Evolutionary conservation across 2,113 vertebrate species (phyloP).

Genomic region (Sceloporus undulatus): DNA sequence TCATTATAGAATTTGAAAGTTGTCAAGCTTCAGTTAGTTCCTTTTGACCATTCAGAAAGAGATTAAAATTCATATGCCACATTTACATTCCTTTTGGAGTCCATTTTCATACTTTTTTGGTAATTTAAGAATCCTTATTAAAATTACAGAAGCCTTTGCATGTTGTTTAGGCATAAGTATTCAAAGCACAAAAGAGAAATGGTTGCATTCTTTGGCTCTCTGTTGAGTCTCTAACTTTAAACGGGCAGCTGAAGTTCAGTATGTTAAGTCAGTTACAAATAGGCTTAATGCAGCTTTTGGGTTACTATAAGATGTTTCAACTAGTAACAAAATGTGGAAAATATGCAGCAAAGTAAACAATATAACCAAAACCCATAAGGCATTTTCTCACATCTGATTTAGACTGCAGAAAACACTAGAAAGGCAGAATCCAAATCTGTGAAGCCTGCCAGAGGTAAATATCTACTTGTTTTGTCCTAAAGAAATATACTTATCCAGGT

Average conservation of each 20-base stretch:
- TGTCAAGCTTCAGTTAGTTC: constrained; percentile 65
- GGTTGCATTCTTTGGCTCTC: background rate
- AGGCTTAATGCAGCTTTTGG: background rate
- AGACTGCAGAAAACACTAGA: constrained; percentile 7
- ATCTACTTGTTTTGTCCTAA: background rate
- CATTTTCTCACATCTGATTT: background rate
- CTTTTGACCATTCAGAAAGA: constrained; percentile 53
- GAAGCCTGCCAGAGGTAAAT: background rate
- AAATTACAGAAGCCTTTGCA: background rate
- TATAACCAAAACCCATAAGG: background rate
- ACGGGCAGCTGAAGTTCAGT: background rate
- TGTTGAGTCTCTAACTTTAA: background rate
- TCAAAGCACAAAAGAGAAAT: constrained; percentile 8
- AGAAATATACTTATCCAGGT: background rate
- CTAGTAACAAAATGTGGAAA: constrained; percentile 6
- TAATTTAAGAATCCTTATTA: constrained; percentile 43
- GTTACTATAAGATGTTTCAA: background rate
- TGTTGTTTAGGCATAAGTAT: background rate
- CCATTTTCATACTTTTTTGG: constrained; percentile 59
- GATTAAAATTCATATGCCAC: constrained; percentile 50
- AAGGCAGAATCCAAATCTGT: background rate
- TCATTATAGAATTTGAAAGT: constrained; percentile 61
- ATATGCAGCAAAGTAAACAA: constrained; percentile 3
- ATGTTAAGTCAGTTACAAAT: background rate
- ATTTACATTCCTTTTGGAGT: constrained; percentile 65